A percentile compares a stretch with the other conserved stretches of the same genome.
Evolutionary conservation across 1,140 invertebrate genomes (phyloP).

Genomic region (Bemisia tabaci): DNA sequence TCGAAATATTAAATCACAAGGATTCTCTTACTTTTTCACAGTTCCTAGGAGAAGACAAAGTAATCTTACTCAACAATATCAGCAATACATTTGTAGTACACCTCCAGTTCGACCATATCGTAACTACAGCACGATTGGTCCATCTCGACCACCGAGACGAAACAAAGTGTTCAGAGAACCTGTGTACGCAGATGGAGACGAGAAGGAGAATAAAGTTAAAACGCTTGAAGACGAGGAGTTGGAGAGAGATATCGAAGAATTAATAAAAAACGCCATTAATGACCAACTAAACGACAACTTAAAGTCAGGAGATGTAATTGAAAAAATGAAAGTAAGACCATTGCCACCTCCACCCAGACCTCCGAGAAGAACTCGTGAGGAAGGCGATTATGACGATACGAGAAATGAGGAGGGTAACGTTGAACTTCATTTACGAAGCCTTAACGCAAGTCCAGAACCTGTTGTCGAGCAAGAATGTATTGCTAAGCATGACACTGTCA

Average conservation of each 20-base stretch:
- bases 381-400: conserved; percentile 1
- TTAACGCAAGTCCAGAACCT: background rate
- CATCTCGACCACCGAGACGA: conserved; percentile 39
- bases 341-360: conserved; percentile 66
- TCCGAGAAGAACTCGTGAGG: conserved; percentile 38
- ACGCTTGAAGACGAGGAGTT: background rate
- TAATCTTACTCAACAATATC: conserved; percentile 11
- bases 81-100: conserved; percentile 17
- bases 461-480: background rate
- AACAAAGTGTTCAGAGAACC: conserved; percentile 33
- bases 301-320: conserved; percentile 48
- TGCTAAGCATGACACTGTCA: background rate
- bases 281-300: background rate
- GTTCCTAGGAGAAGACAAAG: conserved; percentile 28
- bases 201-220: background rate
- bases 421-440: background rate
- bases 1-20: conserved; percentile 18
- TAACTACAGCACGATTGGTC: conserved; percentile 52
- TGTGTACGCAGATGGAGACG: conserved; percentile 21
- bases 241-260: background rate
- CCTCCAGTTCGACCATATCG: conserved; percentile 38
- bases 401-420: background rate
- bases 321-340: conserved; percentile 64
- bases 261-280: background rate
- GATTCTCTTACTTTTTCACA: conserved; percentile 33